Evolutionary conservation across 1,140 invertebrate species (phyloP).

Genomic region (Musca domestica): DNA sequence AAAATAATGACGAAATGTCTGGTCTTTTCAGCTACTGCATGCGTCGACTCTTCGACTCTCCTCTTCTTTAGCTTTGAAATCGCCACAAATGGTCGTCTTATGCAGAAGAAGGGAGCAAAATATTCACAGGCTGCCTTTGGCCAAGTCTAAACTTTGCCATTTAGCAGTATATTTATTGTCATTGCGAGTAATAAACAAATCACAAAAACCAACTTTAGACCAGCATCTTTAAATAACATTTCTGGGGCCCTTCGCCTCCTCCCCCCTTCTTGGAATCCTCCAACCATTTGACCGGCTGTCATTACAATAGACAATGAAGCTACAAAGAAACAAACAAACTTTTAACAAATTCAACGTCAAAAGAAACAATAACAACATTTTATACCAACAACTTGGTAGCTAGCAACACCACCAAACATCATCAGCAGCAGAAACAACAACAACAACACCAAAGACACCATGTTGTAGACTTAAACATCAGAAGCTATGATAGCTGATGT

Average conservation of each 20-base stretch:
- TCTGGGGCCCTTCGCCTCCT: too few species aligned
- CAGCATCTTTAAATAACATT: not conserved
- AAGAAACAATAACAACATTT: not conserved
- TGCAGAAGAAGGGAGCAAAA: too few species aligned
- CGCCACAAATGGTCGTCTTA: too few species aligned
- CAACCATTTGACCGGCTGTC: not conserved
- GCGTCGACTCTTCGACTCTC: too few species aligned
- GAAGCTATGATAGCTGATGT: slow-evolving; percentile 31
- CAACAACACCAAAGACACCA: not conserved
- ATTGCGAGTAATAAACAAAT: slow-evolving; percentile 20
- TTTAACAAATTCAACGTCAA: not conserved
- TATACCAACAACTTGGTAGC: too few species aligned
- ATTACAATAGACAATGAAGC: not conserved
- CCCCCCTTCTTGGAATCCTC: too few species aligned
- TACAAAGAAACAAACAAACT: not conserved
- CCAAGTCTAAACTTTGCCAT: slow-evolving; percentile 1
- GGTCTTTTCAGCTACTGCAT: too few species aligned
- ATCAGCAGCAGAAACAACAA: not conserved
- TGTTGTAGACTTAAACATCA: slow-evolving; percentile 30
- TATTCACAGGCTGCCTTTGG: too few species aligned
- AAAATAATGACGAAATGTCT: too few species aligned
- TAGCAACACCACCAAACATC: slow-evolving; percentile 1
- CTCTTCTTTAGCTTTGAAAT: too few species aligned
- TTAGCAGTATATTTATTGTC: slow-evolving; percentile 17
- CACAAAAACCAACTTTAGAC: slow-evolving; percentile 8